Evolutionary conservation across 2,888 invertebrate species (phyloP).

Genomic region (Rotaria socialis): DNA sequence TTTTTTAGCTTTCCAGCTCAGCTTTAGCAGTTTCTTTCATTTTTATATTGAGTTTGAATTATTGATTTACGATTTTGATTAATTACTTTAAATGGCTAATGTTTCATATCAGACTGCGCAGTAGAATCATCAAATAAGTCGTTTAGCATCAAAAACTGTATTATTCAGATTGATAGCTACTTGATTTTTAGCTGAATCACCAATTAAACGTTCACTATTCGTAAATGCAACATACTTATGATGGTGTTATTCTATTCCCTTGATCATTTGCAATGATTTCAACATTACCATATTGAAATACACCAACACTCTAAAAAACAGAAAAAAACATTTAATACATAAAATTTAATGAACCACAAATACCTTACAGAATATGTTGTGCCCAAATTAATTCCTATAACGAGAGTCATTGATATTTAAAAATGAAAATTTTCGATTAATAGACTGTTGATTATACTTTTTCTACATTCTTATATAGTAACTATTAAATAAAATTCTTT

Average conservation of each 20-base stretch:
- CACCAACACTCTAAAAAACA: slow-evolving; percentile 53
- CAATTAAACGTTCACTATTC: slow-evolving; percentile 62
- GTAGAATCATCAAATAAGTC: slow-evolving; percentile 53
- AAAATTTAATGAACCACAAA: not conserved
- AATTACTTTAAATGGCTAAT: slow-evolving; percentile 54
- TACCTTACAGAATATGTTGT: slow-evolving; percentile 42
- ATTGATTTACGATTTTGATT: slow-evolving; percentile 51
- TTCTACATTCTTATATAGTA: too few species aligned
- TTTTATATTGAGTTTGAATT: slow-evolving; percentile 53
- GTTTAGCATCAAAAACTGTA: slow-evolving; percentile 60
- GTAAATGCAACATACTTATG: slow-evolving; percentile 73
- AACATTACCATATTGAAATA: slow-evolving; percentile 62
- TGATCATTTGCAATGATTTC: slow-evolving; percentile 63
- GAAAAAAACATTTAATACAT: not conserved
- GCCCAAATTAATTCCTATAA: slow-evolving; percentile 45
- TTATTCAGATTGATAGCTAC: slow-evolving; percentile 67
- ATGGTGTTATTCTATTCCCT: slow-evolving; percentile 71
- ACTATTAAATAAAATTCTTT: too few species aligned
- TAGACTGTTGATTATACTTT: too few species aligned
- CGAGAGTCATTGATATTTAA: slow-evolving; percentile 31
- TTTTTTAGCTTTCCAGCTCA: slow-evolving; percentile 53
- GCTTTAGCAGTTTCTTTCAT: slow-evolving; percentile 47
- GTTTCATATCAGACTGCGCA: slow-evolving; percentile 54
- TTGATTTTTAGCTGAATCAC: slow-evolving; percentile 63
- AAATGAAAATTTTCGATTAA: too few species aligned